Percentiles rank a stretch among this genome's conserved stretches.
Conservation (phyloP, 2,113 vertebrate species). For the Rhodinocichla rosea region DNA sequence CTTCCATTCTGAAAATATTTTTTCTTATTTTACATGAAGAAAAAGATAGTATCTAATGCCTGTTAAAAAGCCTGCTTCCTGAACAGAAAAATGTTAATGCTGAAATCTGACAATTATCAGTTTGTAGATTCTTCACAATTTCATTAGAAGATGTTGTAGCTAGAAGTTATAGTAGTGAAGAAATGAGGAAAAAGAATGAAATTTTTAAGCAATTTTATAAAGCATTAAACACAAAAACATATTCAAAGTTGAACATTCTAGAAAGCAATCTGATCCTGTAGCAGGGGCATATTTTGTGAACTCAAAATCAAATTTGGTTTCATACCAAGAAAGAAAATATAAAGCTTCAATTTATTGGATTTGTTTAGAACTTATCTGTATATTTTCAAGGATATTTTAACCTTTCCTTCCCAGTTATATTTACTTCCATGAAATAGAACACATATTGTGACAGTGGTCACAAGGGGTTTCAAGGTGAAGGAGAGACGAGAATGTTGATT, state of each 20-base stretch:
- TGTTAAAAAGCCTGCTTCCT: background rate
- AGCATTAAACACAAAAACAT: background rate
- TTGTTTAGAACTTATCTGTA: background rate
- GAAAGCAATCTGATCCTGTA: background rate
- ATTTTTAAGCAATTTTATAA: background rate
- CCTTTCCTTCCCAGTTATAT: background rate
- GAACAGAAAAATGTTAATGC: background rate
- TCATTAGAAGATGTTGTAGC: background rate
- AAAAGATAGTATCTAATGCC: background rate
- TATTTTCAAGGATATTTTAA: background rate
- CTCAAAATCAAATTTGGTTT: background rate
- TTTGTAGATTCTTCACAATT: background rate
- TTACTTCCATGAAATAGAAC: background rate
- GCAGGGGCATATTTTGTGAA: background rate
- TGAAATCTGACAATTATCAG: background rate
- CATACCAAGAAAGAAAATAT: background rate
- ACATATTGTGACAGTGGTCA: too few species aligned
- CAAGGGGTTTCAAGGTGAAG: too few species aligned
- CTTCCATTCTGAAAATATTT: background rate
- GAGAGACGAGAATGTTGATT: too few species aligned
- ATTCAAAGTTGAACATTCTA: background rate
- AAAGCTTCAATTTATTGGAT: background rate
- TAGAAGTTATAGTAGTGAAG: background rate
- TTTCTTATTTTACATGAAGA: background rate
- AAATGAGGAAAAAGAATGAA: background rate